Evolutionary conservation across 1,140 invertebrate species (phyloP).

Genomic region (Papilio polyxenes): DNA sequence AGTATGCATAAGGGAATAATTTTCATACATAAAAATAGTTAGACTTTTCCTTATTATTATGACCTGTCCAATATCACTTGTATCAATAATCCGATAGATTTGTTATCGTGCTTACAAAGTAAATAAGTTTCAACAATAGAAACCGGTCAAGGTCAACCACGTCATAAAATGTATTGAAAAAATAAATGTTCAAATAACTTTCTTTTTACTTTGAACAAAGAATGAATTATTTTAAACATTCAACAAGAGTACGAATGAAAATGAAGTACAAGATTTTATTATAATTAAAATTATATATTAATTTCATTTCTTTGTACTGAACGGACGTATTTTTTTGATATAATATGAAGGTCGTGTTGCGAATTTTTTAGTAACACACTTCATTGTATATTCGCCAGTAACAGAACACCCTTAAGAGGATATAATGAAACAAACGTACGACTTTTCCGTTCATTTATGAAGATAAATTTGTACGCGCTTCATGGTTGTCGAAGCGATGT

Average conservation of each 20-base stretch:
- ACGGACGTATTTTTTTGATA: no score
- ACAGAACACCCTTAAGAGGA: not conserved
- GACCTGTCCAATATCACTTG: not conserved
- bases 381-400: not conserved
- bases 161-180: not conserved
- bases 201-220: not conserved
- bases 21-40: not conserved
- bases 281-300: not conserved
- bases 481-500: constrained; percentile 31
- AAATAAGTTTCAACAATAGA: not conserved
- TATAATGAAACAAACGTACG: not conserved
- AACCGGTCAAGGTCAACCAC: not conserved
- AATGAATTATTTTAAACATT: not conserved
- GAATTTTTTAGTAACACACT: no score
- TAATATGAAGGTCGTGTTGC: no score
- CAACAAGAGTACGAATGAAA: not conserved
- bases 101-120: not conserved
- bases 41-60: not conserved
- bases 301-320: no score
- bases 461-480: constrained; percentile 1
- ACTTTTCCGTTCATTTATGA: constrained; percentile 16
- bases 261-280: not conserved
- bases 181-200: not conserved
- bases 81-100: constrained; percentile 1
- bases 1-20: not conserved